phyloP scores from a whole-genome alignment of 2,797 vertebrate species.

The Rhabdomys pumilio region DNA sequence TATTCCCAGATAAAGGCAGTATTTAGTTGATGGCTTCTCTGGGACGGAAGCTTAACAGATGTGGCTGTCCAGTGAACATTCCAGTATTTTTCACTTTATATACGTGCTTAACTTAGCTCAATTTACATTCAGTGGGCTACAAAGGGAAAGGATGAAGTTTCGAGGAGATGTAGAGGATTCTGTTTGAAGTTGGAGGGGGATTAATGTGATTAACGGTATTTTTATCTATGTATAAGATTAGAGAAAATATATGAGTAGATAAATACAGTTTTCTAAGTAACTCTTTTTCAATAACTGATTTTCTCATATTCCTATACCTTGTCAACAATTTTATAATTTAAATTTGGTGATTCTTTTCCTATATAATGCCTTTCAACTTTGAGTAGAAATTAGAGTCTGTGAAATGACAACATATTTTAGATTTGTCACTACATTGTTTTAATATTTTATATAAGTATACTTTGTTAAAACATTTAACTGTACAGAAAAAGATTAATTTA shows the following conservation, averaged over 20 bases:
- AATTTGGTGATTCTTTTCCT: background rate
- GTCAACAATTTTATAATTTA: slow-evolving; percentile 1
- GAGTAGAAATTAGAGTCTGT: background rate
- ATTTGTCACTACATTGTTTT: background rate
- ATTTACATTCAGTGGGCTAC: background rate
- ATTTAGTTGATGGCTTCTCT: background rate
- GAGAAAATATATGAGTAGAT: no score
- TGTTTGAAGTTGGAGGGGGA: background rate
- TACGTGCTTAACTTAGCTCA: background rate
- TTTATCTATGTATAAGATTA: no score
- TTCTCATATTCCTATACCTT: background rate
- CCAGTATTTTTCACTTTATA: background rate
- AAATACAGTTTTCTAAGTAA: background rate
- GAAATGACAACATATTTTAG: slow-evolving; percentile 15
- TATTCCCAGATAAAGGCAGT: no score
- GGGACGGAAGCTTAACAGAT: background rate
- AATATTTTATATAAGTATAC: background rate
- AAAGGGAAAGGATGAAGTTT: background rate
- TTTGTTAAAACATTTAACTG: background rate
- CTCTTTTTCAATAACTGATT: background rate
- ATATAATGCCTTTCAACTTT: background rate
- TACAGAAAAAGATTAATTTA: no score
- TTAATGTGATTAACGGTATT: background rate
- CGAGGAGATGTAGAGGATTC: background rate
- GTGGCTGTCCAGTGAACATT: background rate